A percentile compares a stretch with the other conserved stretches of the same genome.
These are phyloP conservation scores for Oreochromis tanganicae DNA, from an alignment of 2,113 vertebrate species.

Conservation along the genomic window DNA sequence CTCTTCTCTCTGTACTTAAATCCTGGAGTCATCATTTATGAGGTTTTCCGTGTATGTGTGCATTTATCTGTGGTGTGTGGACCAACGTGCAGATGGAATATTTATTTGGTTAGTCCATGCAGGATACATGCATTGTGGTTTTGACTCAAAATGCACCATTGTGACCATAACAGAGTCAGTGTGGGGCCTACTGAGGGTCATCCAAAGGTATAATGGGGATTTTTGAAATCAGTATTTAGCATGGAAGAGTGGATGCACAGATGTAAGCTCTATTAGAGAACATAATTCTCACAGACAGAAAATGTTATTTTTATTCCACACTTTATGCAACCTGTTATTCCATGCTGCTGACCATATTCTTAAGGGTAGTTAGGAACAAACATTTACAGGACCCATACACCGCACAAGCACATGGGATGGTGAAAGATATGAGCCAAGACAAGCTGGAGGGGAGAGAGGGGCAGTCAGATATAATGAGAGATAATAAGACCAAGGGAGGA, in stretches of 20 bases:
- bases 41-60: neutral
- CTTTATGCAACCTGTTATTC: neutral
- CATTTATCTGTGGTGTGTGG: neutral
- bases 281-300: neutral
- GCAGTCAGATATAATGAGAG: conserved; percentile 21
- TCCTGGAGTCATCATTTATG: neutral
- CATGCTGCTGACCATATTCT: neutral
- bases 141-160: neutral
- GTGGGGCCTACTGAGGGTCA: neutral
- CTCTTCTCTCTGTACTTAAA: neutral
- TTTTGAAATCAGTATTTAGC: neutral
- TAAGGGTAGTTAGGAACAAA: neutral
- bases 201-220: neutral
- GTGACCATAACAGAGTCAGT: conserved; percentile 12
- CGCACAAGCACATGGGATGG: neutral
- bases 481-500: conserved; percentile 45
- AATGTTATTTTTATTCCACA: neutral
- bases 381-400: neutral
- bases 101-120: neutral
- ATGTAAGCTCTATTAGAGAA: neutral
- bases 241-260: neutral
- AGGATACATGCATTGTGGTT: conserved; percentile 7
- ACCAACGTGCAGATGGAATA: neutral
- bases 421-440: neutral
- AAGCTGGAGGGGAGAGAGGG: neutral